These are phyloP conservation scores for Coregonus clupeaformis DNA, from an alignment of 2,113 vertebrate genomes.

Conservation along the genomic window DNA sequence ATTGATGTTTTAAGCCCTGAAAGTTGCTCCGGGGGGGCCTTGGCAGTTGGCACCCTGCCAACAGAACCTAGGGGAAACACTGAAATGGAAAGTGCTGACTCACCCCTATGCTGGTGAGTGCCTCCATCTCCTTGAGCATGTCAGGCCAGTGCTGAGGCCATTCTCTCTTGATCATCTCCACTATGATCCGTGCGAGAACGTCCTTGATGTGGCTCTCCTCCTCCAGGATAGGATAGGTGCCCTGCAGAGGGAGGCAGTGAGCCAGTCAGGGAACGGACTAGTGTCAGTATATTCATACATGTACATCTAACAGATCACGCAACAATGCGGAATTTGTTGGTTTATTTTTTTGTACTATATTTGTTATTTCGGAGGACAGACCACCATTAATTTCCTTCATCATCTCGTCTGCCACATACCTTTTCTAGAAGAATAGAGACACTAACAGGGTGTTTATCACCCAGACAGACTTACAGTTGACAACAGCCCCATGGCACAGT, in stretches of 20 bases:
- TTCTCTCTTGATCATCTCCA: conserved; percentile 98
- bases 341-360: too few species aligned
- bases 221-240: conserved; percentile 86
- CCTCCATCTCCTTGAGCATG: conserved; percentile 93
- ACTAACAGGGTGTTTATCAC: too few species aligned
- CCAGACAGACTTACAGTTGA: conserved; percentile 71
- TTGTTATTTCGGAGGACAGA: too few species aligned
- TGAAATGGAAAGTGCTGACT: conserved; percentile 28
- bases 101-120: conserved; percentile 89
- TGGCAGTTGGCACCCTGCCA: too few species aligned
- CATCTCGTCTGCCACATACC: conserved; percentile 6
- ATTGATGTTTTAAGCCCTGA: too few species aligned
- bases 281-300: neutral
- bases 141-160: conserved; percentile 98
- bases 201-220: conserved; percentile 97
- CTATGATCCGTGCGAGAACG: conserved; percentile 89
- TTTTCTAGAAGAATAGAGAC: neutral
- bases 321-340: too few species aligned
- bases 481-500: conserved; percentile 90
- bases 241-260: conserved; percentile 67
- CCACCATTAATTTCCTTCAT: too few species aligned
- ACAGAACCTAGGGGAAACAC: neutral
- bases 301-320: neutral
- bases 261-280: neutral
- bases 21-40: too few species aligned